Evolutionary conservation across 2,888 invertebrate species (phyloP).

Genomic region (Serrognathus titanus): DNA sequence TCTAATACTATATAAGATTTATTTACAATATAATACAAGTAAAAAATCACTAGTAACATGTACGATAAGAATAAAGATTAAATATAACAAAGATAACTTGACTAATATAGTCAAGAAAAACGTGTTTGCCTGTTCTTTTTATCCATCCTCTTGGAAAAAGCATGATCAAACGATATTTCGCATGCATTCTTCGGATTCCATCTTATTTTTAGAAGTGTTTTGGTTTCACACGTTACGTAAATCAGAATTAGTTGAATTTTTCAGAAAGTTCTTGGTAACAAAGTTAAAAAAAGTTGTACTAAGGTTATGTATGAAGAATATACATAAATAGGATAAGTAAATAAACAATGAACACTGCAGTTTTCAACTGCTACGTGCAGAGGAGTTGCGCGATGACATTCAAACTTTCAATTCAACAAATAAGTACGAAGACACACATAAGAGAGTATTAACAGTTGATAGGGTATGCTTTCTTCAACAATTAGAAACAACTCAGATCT

Average conservation of each 20-base stretch:
- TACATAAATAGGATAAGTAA: slow-evolving; percentile 29
- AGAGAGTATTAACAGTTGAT: slow-evolving; percentile 33
- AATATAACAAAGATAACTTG: slow-evolving; percentile 35
- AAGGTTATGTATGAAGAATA: slow-evolving; percentile 30
- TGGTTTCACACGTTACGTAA: no score
- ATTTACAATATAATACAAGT: slow-evolving; percentile 46
- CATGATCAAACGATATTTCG: no score
- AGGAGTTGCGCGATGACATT: slow-evolving; percentile 1
- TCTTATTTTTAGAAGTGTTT: no score
- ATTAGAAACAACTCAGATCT: slow-evolving; percentile 37
- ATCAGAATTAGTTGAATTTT: slow-evolving; percentile 10
- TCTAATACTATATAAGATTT: slow-evolving; percentile 29
- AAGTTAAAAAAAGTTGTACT: slow-evolving; percentile 46
- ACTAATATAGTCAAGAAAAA: slow-evolving; percentile 41
- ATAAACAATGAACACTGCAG: slow-evolving; percentile 29
- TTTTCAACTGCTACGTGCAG: slow-evolving; percentile 28
- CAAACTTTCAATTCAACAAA: no score
- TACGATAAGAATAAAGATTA: slow-evolving; percentile 30
- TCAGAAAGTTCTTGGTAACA: slow-evolving; percentile 43
- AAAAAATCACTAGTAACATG: slow-evolving; percentile 41
- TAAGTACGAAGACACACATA: slow-evolving; percentile 23
- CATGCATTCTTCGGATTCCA: no score
- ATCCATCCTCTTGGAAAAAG: slow-evolving; percentile 7
- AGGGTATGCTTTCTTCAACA: slow-evolving; percentile 12
- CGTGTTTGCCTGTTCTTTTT: slow-evolving; percentile 12